Base-by-base conservation (phyloP, 2,797 vertebrate genomes). In the Sebastes diploproa region DNA sequence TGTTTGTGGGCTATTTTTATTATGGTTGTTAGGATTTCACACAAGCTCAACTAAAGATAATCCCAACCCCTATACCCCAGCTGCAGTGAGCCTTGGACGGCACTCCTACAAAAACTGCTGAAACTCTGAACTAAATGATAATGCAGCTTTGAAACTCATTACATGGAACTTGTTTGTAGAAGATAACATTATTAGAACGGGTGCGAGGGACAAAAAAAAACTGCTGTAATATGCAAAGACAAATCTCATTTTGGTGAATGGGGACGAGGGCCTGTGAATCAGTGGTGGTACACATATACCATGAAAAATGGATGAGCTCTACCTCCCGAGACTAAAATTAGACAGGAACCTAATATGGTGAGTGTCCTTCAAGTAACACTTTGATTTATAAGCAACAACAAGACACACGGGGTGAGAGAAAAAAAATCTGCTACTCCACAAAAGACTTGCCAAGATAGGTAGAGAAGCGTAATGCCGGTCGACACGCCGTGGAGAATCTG, bases 231-330 rank as follows among this genome's bases (percentile, higher is more conserved):
- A 61, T 30, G 68, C 65, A 50, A 66, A 64, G 46, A 87, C 72
- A 67, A 78, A 90, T 85, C 66, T 80, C 14, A 75, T 85, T 89
- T 82, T 38, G 63, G 80, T 64, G 88, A 85, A 74, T 67, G 58
- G 67, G 80, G 67, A 80, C 76, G 70, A 56, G 64, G 64, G 18
- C 42, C 72, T 80, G 9, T 79, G 87, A 91, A 89, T 83, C 80
- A 70, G 72, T 62, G 76, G 61, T 77, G 80, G 88, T 85, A 80
- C 87, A 91, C 77, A 75, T 88, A 83, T 72, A 88, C 74, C 91
- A 94, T 95, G 85, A 93, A 95, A 94, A 94, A 94, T 94, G 90
- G 90, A 95, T 94, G 93, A 93, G 90, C 83, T 90, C 90, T 66
- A 83, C 89, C 90, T 92, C 85, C 70, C 4, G 42, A 86, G 88